Evolutionary conservation across 2,888 invertebrate species (phyloP), one percentile per base, ranked within the genome.

Genomic region (Sphinx pinastri): DNA sequence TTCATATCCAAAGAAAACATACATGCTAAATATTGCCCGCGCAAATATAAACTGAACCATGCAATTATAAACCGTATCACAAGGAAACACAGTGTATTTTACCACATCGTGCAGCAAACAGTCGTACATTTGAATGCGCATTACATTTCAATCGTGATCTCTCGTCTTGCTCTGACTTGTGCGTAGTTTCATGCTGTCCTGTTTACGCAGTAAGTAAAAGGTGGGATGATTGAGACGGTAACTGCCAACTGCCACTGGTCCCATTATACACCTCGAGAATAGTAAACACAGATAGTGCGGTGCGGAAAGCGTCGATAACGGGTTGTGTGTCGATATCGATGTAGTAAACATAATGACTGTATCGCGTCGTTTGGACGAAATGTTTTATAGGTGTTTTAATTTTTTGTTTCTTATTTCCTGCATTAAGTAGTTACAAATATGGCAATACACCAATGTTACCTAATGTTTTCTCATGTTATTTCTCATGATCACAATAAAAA

Each of bases 1-100:
- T 94, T 94, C 92, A 93, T 93, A 94, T 93, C 92, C 89, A 93
- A 92, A 92, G 93, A 91, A 93, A 93, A 93, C 94, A 93, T 94
- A 94, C 93, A 91, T 89, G 92, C 88, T 90, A 89, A 93, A 92
- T 91, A 90, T 91, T 92, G 86, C 82, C 83, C 83, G 74, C 79
- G 80, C 84, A 89, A 89, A 83, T 47, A 63, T 13, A 82, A 79
- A 80, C 71, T 78, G 75, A 75, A 78, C 74, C 66, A 19, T 0
- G 0, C 12, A 1, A 85, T 81, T 79, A 14, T 66, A 70, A 70
- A 84, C 84, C 0, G 0, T 0, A 0, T 0, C 0, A 0, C 0
- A 0, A 0, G 0, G 0, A 0, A 0, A 70, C 70, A 84, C 72
- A 75, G 72, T 76, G 52, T 6, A 70, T 67, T 77, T 54, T 76